These are phyloP conservation scores for Thereuonema tuberculata DNA, from an alignment of 1,140 invertebrate genomes.

Conservation along the genomic window DNA sequence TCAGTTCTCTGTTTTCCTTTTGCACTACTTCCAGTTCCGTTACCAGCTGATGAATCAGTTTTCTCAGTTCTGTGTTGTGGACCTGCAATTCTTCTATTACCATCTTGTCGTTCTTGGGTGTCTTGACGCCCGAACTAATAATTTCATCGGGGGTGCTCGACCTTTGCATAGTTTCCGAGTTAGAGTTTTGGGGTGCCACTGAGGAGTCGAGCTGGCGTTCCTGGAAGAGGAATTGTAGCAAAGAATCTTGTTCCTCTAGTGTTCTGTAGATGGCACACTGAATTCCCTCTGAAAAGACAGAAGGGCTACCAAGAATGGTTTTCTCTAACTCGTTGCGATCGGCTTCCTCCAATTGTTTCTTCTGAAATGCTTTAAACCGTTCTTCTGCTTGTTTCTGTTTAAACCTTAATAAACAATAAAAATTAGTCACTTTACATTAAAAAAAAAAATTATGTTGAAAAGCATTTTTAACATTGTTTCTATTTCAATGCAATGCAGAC, in stretches of 20 bases:
- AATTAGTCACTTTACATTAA: neutral
- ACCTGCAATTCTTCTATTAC: conserved; percentile 11
- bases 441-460: no score
- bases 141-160: neutral
- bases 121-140: conserved; percentile 1
- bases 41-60: conserved; percentile 9
- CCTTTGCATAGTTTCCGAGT: neutral
- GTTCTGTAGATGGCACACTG: conserved; percentile 7
- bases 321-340: neutral
- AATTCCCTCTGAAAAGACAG: neutral
- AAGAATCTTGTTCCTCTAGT: conserved; percentile 12
- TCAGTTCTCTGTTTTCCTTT: neutral
- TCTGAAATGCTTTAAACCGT: neutral
- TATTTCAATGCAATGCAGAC: no score
- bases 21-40: conserved; percentile 3
- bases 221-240: conserved; percentile 7
- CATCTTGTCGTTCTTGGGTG: conserved; percentile 12
- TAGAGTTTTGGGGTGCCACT: neutral
- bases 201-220: neutral
- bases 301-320: neutral
- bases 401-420: neutral
- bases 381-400: conserved; percentile 6
- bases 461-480: no score
- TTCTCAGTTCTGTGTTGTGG: conserved; percentile 6
- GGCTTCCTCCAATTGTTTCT: neutral